Evolutionary conservation across 2,888 invertebrate genomes (phyloP).

Genomic region (Leucoma salicis): DNA sequence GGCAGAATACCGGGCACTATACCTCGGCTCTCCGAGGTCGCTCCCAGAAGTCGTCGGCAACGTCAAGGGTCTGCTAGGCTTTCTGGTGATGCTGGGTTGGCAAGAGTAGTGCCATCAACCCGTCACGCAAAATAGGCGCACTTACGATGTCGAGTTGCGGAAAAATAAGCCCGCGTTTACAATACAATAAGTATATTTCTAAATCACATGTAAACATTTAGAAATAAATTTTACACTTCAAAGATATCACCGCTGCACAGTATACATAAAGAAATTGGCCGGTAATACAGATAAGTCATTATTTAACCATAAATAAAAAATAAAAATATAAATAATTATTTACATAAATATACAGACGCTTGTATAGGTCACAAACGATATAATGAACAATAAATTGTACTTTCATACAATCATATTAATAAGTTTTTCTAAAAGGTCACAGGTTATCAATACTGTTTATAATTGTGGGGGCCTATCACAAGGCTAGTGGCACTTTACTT

Average conservation of each 20-base stretch:
- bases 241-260: not conserved
- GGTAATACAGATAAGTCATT: not conserved
- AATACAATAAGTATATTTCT: too few species aligned
- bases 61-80: too few species aligned
- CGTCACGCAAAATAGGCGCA: too few species aligned
- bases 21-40: too few species aligned
- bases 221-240: not conserved
- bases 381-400: conserved; percentile 19
- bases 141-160: too few species aligned
- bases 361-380: conserved; percentile 4
- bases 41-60: too few species aligned
- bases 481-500: not conserved
- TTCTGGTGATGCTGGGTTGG: too few species aligned
- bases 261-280: not conserved
- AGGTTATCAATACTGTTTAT: not conserved
- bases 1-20: too few species aligned
- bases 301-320: conserved; percentile 9
- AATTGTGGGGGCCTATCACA: not conserved
- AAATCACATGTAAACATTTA: too few species aligned
- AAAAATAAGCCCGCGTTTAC: too few species aligned
- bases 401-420: conserved; percentile 1
- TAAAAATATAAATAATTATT: conserved; percentile 29
- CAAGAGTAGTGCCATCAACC: too few species aligned
- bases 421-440: not conserved
- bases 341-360: conserved; percentile 33